These are phyloP conservation scores for Callocephalon fimbriatum DNA, from an alignment of 2,113 vertebrate genomes.

Conservation along the genomic window DNA sequence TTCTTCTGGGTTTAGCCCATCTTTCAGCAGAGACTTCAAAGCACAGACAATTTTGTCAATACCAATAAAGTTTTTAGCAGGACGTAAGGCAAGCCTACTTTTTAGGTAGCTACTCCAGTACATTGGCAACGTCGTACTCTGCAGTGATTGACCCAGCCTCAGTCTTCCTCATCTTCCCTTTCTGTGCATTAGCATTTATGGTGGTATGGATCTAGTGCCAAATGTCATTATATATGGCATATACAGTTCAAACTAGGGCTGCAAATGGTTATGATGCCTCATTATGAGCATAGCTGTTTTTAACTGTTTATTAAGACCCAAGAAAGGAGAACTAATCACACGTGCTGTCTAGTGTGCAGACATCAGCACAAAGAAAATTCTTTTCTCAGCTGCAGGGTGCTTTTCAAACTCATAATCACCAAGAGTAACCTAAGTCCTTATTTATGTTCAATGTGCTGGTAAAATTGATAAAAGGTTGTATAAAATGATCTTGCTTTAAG, in stretches of 20 bases:
- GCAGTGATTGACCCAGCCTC: background rate
- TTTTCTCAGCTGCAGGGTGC: background rate
- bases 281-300: background rate
- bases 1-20: conserved; percentile 52
- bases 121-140: rapidly evolving
- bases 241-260: background rate
- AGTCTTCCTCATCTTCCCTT: background rate
- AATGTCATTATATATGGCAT: background rate
- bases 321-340: background rate
- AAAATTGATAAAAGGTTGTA: conserved; percentile 9
- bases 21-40: conserved; percentile 55
- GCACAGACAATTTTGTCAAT: conserved; percentile 27
- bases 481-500: background rate
- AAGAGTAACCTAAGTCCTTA: background rate
- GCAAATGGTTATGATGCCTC: background rate
- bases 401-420: background rate
- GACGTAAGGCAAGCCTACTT: background rate
- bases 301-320: background rate
- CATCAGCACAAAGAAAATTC: background rate
- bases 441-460: background rate
- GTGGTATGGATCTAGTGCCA: background rate
- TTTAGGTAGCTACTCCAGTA: background rate
- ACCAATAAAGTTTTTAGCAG: background rate
- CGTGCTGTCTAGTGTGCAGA: background rate
- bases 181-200: background rate